These are phyloP conservation scores for Anableps anableps DNA, from an alignment of 2,797 vertebrate species.

Conservation along the genomic window DNA sequence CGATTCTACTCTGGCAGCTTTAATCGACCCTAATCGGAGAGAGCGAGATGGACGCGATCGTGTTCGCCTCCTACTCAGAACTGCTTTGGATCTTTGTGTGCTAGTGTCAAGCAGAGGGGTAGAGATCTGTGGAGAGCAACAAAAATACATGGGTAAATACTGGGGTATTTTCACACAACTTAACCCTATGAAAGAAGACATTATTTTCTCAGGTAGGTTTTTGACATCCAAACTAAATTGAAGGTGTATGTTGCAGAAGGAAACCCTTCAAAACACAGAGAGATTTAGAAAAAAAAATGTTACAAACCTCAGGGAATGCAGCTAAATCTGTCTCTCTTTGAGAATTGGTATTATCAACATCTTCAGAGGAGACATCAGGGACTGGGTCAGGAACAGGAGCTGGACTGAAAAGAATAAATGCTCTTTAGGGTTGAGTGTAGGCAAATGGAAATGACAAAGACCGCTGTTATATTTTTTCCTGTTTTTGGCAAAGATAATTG, in stretches of 20 bases:
- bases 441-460: background rate
- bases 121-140: conserved; percentile 76
- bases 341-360: conserved; percentile 18
- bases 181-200: background rate
- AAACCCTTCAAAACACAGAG: background rate
- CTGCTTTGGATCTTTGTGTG: conserved; percentile 83
- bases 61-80: conserved; percentile 80
- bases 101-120: conserved; percentile 85
- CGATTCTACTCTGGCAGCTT: conserved; percentile 66
- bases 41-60: conserved; percentile 80
- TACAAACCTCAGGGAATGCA: conserved; percentile 75
- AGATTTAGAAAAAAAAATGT: conserved; percentile 6
- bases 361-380: conserved; percentile 36
- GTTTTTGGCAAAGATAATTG: background rate
- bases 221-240: conserved; percentile 10
- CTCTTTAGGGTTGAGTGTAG: background rate
- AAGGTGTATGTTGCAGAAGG: conserved; percentile 2
- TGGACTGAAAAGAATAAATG: conserved; percentile 41
- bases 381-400: conserved; percentile 16
- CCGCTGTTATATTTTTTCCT: background rate
- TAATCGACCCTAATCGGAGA: conserved; percentile 50
- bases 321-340: conserved; percentile 29
- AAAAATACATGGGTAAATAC: conserved; percentile 12
- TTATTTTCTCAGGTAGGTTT: background rate
- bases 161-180: background rate